phyloP scores from a whole-genome alignment of 2,888 invertebrate species.

The Abrostola tripartita region DNA sequence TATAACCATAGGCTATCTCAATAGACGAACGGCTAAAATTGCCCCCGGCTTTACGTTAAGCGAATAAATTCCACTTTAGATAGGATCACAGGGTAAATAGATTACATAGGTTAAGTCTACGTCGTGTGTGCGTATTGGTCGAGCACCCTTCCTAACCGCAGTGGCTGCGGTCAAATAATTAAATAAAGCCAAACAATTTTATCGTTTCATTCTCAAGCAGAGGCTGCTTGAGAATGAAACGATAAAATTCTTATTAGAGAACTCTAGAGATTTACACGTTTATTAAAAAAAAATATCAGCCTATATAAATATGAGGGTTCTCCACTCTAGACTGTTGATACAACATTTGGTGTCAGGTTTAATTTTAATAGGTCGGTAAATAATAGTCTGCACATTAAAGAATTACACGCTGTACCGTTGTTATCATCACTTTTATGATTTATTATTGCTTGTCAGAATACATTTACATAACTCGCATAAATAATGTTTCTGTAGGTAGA shows the following conservation, averaged over 20 bases:
- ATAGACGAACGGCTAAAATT: slow-evolving; percentile 8
- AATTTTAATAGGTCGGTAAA: no score
- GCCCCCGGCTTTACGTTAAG: slow-evolving; percentile 4
- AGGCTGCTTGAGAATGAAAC: slow-evolving; percentile 7
- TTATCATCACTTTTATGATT: neutral
- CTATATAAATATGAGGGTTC: no score
- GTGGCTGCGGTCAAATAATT: slow-evolving; percentile 10
- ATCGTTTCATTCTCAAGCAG: no score
- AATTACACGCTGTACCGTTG: no score
- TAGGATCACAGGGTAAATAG: slow-evolving; percentile 23
- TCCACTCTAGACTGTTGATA: no score
- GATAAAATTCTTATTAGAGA: neutral
- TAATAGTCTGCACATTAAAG: no score
- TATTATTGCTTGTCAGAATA: neutral
- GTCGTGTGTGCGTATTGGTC: neutral
- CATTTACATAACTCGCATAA: no score
- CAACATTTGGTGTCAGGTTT: no score
- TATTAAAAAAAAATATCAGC: no score
- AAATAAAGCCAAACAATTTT: slow-evolving; percentile 21
- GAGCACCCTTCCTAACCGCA: slow-evolving; percentile 7
- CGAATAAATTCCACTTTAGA: slow-evolving; percentile 20
- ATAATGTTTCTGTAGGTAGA: no score
- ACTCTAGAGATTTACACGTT: no score
- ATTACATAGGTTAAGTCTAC: slow-evolving; percentile 30
- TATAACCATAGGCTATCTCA: neutral